Conservation (phyloP, 2,113 vertebrate genomes). For the Paedocypris sp. region DNA sequence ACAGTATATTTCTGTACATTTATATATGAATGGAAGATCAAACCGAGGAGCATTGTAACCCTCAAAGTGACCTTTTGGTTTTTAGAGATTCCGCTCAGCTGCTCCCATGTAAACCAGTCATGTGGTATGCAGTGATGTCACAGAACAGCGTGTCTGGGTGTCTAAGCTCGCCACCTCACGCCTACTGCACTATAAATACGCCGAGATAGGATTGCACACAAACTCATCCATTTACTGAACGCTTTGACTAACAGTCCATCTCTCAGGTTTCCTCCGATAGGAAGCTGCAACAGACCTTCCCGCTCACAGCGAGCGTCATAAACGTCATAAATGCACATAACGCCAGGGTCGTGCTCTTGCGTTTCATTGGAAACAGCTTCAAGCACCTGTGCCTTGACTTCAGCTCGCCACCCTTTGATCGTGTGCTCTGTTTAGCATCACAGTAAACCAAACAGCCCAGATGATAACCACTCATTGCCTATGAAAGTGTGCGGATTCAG, state of each 20-base stretch:
- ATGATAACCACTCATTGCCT: slow-evolving; percentile 35
- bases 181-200: slow-evolving; percentile 39
- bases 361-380: background rate
- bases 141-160: slow-evolving; percentile 26
- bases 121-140: slow-evolving; percentile 36
- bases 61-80: too few species aligned
- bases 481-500: slow-evolving; percentile 22
- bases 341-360: too few species aligned
- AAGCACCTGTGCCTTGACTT: slow-evolving; percentile 27
- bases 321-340: too few species aligned
- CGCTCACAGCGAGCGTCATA: background rate
- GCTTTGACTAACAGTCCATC: background rate
- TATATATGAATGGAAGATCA: too few species aligned
- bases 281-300: slow-evolving; percentile 7
- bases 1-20: too few species aligned
- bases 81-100: background rate
- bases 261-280: slow-evolving; percentile 28
- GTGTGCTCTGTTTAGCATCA: slow-evolving; percentile 34
- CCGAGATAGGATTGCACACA: slow-evolving; percentile 35
- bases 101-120: slow-evolving; percentile 24
- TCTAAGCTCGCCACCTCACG: slow-evolving; percentile 29
- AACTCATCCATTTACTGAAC: background rate
- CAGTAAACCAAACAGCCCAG: slow-evolving; percentile 16
- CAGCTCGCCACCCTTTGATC: slow-evolving; percentile 34
- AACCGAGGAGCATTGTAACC: too few species aligned